Conservation (phyloP, 2,797 vertebrate genomes). For the Acanthis flammea region DNA sequence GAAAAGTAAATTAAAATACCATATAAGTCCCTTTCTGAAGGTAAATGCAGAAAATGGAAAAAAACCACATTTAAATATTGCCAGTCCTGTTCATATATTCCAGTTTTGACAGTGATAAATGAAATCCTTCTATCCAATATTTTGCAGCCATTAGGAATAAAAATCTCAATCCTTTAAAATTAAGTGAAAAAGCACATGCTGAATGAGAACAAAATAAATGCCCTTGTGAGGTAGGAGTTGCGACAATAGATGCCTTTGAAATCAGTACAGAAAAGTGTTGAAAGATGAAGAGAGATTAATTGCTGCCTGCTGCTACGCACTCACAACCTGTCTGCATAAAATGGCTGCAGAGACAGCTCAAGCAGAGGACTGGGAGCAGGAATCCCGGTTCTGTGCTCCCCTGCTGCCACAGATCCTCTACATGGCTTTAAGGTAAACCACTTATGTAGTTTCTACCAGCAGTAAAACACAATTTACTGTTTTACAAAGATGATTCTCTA, state of each 20-base stretch:
- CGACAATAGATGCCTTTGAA: neutral
- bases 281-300: neutral
- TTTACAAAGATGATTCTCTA: neutral
- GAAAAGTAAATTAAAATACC: neutral
- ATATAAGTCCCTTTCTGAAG: neutral
- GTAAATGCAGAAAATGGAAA: neutral
- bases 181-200: neutral
- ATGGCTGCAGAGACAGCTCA: constrained; percentile 1
- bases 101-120: constrained; percentile 4
- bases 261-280: neutral
- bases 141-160: neutral
- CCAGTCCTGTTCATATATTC: neutral
- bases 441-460: neutral
- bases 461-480: neutral
- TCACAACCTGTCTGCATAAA: neutral
- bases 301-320: neutral
- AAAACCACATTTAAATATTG: neutral
- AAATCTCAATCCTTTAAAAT: neutral
- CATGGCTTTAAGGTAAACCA: neutral
- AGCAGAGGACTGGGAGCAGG: neutral
- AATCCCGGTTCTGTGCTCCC: neutral
- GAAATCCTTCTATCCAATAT: neutral
- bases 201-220: neutral
- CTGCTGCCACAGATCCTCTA: neutral
- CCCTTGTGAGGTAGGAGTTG: neutral